Evolutionary conservation across 2,888 invertebrate genomes (phyloP).

Genomic region (Megalurothrips usitatus): DNA sequence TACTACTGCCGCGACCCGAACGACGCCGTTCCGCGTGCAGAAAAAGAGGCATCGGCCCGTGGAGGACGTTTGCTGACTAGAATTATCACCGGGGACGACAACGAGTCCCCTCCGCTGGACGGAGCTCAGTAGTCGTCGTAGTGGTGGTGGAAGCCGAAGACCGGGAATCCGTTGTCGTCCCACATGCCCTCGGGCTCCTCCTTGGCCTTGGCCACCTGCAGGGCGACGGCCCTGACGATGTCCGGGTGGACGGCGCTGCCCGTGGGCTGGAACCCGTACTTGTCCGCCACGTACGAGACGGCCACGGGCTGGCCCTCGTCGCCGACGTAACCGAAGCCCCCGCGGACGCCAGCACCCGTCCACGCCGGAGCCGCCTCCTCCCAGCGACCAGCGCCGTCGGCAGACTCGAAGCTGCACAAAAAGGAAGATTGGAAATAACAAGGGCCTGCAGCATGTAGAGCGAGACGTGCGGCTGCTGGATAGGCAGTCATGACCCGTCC

Average conservation of each 20-base stretch:
- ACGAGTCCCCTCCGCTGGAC: neutral
- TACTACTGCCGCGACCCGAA: too few relatives aligned
- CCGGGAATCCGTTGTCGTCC: neutral
- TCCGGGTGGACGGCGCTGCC: slow-evolving; percentile 6
- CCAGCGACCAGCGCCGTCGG: neutral
- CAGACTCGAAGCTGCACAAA: neutral
- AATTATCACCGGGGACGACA: neutral
- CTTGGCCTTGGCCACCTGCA: slow-evolving; percentile 19
- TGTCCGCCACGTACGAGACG: slow-evolving; percentile 8
- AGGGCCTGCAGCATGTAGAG: neutral
- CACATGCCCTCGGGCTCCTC: slow-evolving; percentile 21
- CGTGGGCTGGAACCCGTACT: slow-evolving; percentile 21
- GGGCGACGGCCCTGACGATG: neutral
- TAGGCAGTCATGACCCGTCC: neutral
- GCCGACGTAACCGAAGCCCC: slow-evolving; percentile 4
- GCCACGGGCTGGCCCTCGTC: neutral
- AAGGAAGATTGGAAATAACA: neutral
- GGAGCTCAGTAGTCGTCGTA: neutral
- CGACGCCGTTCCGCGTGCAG: too few relatives aligned
- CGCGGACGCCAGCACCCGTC: slow-evolving; percentile 6
- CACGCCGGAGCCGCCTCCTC: slow-evolving; percentile 4
- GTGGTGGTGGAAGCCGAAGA: neutral
- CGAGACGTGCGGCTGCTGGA: neutral
- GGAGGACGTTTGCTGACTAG: neutral
- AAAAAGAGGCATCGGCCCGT: neutral